Evolutionary conservation across 1,140 invertebrate genomes (phyloP).

Genomic region (Drosophila persimilis): DNA sequence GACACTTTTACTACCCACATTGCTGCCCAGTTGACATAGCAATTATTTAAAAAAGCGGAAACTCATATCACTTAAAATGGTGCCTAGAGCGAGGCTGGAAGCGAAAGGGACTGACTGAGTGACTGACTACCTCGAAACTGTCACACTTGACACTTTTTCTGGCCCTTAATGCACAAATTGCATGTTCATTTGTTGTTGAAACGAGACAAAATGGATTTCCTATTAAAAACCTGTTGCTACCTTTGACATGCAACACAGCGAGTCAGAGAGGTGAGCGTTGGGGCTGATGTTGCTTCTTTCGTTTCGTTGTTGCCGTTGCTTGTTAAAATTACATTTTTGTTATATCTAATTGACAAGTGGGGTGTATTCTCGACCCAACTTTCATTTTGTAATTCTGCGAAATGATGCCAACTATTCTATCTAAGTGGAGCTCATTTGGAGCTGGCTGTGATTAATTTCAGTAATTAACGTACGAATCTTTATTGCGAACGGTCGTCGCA

Average conservation of each 20-base stretch:
- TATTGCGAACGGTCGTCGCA: slow-evolving; percentile 32
- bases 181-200: slow-evolving; percentile 65
- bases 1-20: slow-evolving; percentile 7
- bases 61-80: slow-evolving; percentile 45
- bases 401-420: slow-evolving; percentile 33
- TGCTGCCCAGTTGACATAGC: slow-evolving; percentile 17
- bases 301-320: neutral
- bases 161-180: slow-evolving; percentile 75
- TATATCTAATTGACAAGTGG: slow-evolving; percentile 40
- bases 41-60: slow-evolving; percentile 46
- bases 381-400: slow-evolving; percentile 53
- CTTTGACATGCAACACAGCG: slow-evolving; percentile 60
- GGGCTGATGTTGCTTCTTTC: too few species aligned
- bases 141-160: slow-evolving; percentile 69
- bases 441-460: slow-evolving; percentile 62
- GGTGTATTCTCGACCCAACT: slow-evolving; percentile 46
- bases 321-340: slow-evolving; percentile 56
- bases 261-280: neutral
- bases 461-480: slow-evolving; percentile 54
- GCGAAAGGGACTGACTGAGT: slow-evolving; percentile 42
- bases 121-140: slow-evolving; percentile 45
- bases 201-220: slow-evolving; percentile 63
- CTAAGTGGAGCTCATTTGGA: slow-evolving; percentile 21
- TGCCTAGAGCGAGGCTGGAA: slow-evolving; percentile 6
- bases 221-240: slow-evolving; percentile 44